Evolutionary conservation across 2,113 vertebrate genomes (phyloP), one percentile per base, ranked within the genome.

Genomic region (Myrmecobius fasciatus): DNA sequence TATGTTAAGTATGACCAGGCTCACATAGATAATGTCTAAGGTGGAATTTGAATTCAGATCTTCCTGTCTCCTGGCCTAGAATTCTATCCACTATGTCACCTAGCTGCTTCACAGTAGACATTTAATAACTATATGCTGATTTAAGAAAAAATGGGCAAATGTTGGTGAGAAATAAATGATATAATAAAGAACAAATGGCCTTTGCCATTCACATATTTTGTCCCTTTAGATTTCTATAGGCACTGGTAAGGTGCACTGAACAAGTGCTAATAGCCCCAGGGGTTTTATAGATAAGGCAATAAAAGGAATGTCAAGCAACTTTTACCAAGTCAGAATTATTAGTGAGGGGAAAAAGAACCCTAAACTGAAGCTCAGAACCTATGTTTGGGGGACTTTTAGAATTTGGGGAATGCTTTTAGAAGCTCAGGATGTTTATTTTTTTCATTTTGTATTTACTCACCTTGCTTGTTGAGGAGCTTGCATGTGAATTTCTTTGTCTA

Each of bases 401-500:
- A n/a, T n/a, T n/a, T n/a, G n/a, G n/a, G n/a, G n/a, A 43, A 83
- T 20, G n/a, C 7, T 43, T 43, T 83, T 83, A 83, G 36, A 83
- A 83, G 17, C 20, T n/a, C 67, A 83, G 20, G n/a, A 83, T 83
- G 36, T 83, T 83, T 75, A n/a, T 75, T 75, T n/a, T 75, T 20
- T 36, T 20, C 67, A 83, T 43, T 43, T 83, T 83, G 67, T 83
- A 83, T 83, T 83, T 83, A 83, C 60, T 67, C 31, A 67, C 67
- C n/a, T 83, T 7, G 1, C 43, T 24, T 83, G 1, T n/a, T 83
- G 67, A 83, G 36, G n/a, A 83, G n/a, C n/a, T 83, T 22, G 67
- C 5, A 83, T 83, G 51, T 95, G 96, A 51, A 97, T 97, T 96
- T 98, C 96, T 94, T 95, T 91, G 94, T 98, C 94, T 56, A 54